These are phyloP conservation scores for Syrrhaptes paradoxus DNA, from an alignment of 2,113 vertebrate species.

Conservation along the genomic window DNA sequence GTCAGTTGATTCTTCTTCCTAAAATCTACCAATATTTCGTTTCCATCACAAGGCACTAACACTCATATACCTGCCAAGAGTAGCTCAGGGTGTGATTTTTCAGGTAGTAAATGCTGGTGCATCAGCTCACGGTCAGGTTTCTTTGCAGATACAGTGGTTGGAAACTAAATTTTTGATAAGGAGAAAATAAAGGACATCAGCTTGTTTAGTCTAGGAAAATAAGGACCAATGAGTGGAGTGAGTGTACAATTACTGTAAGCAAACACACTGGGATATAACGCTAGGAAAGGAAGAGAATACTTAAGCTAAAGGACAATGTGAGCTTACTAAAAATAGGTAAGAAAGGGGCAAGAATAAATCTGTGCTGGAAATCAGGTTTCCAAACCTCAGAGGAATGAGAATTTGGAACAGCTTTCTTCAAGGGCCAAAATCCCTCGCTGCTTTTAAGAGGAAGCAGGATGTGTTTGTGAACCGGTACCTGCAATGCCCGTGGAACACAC, in stretches of 20 bases:
- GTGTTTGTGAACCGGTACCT: not conserved
- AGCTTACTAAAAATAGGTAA: conserved; percentile 7
- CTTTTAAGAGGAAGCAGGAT: not conserved
- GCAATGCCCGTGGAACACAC: not conserved
- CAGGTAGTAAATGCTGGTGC: not conserved
- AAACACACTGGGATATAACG: not conserved
- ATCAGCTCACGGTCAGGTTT: not conserved
- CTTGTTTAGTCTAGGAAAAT: conserved; percentile 52
- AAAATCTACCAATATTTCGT: not conserved
- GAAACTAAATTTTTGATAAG: not conserved
- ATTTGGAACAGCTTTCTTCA: not conserved
- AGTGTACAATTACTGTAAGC: not conserved
- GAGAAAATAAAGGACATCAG: not conserved
- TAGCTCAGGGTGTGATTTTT: not conserved
- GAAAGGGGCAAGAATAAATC: not conserved
- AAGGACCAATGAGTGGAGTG: not conserved
- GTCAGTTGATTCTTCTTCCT: not conserved
- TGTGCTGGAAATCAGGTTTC: not conserved
- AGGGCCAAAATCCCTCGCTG: not conserved
- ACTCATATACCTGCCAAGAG: not conserved
- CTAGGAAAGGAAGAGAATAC: conserved; percentile 15
- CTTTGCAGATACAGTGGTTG: not conserved
- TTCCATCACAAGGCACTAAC: not conserved
- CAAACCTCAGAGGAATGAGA: not conserved
- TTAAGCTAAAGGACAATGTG: not conserved